These are phyloP conservation scores for Choristoneura fumiferana DNA, from an alignment of 1,140 invertebrate species.

Conservation along the genomic window DNA sequence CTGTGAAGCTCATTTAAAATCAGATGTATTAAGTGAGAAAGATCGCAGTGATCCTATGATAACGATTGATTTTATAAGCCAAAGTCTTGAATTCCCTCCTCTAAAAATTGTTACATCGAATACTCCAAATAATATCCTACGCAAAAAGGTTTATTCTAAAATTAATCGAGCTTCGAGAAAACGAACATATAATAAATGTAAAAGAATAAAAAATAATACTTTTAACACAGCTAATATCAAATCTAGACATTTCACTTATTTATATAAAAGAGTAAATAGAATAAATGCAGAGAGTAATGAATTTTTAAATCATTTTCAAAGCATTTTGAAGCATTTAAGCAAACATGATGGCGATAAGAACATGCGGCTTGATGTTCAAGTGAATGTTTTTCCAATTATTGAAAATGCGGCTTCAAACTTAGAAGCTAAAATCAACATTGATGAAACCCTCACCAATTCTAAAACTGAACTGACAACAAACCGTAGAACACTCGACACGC, in stretches of 20 bases:
- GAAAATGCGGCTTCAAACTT: slow-evolving; percentile 19
- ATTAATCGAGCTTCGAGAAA: slow-evolving; percentile 1
- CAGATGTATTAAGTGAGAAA: neutral
- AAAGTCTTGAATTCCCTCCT: slow-evolving; percentile 21
- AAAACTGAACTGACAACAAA: neutral
- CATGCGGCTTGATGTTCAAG: slow-evolving; percentile 49
- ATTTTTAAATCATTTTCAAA: slow-evolving; percentile 41
- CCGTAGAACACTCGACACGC: neutral
- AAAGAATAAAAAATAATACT: slow-evolving; percentile 22
- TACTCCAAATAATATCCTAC: too few relatives aligned
- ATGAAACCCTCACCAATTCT: slow-evolving; percentile 9
- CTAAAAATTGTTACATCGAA: too few relatives aligned
- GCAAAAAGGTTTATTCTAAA: neutral
- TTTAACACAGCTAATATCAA: slow-evolving; percentile 22
- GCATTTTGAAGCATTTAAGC: slow-evolving; percentile 46
- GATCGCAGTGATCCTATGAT: slow-evolving; percentile 24
- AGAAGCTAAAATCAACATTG: slow-evolving; percentile 19
- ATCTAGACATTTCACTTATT: slow-evolving; percentile 36
- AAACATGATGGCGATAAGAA: slow-evolving; percentile 33
- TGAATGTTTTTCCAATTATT: slow-evolving; percentile 37
- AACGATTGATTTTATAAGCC: slow-evolving; percentile 29
- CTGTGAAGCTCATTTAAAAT: too few relatives aligned
- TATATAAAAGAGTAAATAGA: slow-evolving; percentile 32
- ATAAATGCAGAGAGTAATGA: slow-evolving; percentile 23
- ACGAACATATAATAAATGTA: neutral